Percentiles rank a stretch among this genome's conserved stretches.
These are phyloP conservation scores for Leuctra nigra DNA, from an alignment of 2,888 invertebrate species.

Conservation along the genomic window DNA sequence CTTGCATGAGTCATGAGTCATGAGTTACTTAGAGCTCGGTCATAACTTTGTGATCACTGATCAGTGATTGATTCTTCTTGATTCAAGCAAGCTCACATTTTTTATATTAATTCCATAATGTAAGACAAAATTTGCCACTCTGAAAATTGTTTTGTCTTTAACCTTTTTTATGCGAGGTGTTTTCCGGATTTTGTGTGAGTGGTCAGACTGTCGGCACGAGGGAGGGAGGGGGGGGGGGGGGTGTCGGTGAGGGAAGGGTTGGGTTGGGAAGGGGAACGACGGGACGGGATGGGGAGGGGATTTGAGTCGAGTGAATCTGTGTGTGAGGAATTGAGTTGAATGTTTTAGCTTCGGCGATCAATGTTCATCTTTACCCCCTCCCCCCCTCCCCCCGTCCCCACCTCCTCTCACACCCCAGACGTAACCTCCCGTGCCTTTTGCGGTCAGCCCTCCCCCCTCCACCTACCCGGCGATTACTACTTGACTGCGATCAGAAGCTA, in stretches of 20 bases:
- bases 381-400: conserved; percentile 22
- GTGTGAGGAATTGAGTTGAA: conserved; percentile 18
- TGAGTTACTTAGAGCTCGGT: too few relatives aligned
- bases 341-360: conserved; percentile 28
- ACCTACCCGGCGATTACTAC: conserved; percentile 29
- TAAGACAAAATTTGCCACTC: too few relatives aligned
- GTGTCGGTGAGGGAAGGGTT: conserved; percentile 33
- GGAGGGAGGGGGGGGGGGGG: conserved; percentile 28
- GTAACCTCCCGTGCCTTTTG: neutral
- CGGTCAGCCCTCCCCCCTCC: conserved; percentile 27
- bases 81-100: too few relatives aligned
- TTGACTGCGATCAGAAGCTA: too few relatives aligned
- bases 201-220: conserved; percentile 22
- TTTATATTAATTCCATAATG: too few relatives aligned
- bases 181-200: conserved; percentile 30
- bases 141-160: too few relatives aligned
- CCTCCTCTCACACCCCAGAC: conserved; percentile 14
- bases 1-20: too few relatives aligned
- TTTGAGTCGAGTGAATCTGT: conserved; percentile 27
- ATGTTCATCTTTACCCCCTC: conserved; percentile 34
- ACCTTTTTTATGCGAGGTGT: too few relatives aligned
- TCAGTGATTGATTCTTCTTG: too few relatives aligned
- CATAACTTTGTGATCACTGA: too few relatives aligned
- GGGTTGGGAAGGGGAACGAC: conserved; percentile 30
- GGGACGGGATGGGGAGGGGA: conserved; percentile 34